phyloP scores from a whole-genome alignment of 2,888 invertebrate species.

The Leptinotarsa haldemani region DNA sequence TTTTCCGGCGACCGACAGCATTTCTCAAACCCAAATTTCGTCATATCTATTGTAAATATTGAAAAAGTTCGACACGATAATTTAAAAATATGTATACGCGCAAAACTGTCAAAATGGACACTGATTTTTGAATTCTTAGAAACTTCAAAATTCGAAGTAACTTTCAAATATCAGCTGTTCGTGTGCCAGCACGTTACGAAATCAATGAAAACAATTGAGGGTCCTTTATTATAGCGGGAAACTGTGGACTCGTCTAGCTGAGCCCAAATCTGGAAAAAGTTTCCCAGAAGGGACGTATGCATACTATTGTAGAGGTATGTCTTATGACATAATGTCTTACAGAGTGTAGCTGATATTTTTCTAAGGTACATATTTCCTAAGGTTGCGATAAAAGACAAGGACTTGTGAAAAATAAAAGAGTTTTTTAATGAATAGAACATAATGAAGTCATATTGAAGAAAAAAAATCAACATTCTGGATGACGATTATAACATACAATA shows the following conservation, averaged over 20 bases:
- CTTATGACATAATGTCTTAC: constrained; percentile 17
- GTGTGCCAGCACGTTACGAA: constrained; percentile 37
- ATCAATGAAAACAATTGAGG: constrained; percentile 42
- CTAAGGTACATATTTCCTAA: neutral
- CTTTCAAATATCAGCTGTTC: constrained; percentile 41
- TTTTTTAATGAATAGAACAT: too few species aligned
- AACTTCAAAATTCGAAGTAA: constrained; percentile 27
- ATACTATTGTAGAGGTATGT: constrained; percentile 18
- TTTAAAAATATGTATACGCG: constrained; percentile 27
- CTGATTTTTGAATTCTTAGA: constrained; percentile 27
- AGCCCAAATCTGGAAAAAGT: constrained; percentile 36
- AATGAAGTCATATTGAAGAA: too few species aligned
- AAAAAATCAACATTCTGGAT: too few species aligned
- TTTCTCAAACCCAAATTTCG: constrained; percentile 19
- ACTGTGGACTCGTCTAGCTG: constrained; percentile 45
- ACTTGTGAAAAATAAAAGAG: too few species aligned
- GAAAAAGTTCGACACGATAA: constrained; percentile 22
- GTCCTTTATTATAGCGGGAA: constrained; percentile 40
- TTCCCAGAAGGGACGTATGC: constrained; percentile 22
- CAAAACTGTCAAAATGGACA: constrained; percentile 39
- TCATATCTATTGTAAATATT: constrained; percentile 27
- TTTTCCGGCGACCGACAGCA: constrained; percentile 23
- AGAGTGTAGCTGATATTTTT: neutral
- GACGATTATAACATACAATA: too few species aligned
- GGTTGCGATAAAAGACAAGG: neutral